A percentile compares a stretch with the other conserved stretches of the same genome.
Evolutionary conservation across 2,797 vertebrate species (phyloP).

Genomic region (Pantherophis vulpinus): DNA sequence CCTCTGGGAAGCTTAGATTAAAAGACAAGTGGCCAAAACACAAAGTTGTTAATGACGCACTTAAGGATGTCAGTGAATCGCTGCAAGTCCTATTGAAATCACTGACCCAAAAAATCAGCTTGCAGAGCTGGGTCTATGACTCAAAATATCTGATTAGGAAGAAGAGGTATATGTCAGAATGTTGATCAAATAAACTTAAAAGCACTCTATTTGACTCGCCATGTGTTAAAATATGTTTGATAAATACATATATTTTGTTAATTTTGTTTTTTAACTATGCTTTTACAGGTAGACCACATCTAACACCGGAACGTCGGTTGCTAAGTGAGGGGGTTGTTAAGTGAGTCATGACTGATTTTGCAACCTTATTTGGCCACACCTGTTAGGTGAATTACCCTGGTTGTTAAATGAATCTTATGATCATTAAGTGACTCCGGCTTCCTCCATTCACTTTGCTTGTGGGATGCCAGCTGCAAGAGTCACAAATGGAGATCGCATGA

Average conservation of each 20-base stretch:
- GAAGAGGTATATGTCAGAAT: background rate
- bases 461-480: background rate
- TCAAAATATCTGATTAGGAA: background rate
- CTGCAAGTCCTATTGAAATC: background rate
- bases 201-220: background rate
- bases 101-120: background rate
- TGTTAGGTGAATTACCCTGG: background rate
- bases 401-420: background rate
- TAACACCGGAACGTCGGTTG: background rate
- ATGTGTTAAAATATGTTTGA: background rate
- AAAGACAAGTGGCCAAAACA: background rate
- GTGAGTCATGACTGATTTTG: background rate
- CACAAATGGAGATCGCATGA: background rate
- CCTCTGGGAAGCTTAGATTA: constrained; percentile 6
- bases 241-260: background rate
- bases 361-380: background rate
- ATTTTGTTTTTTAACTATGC: background rate
- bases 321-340: background rate
- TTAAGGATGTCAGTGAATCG: background rate
- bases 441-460: background rate
- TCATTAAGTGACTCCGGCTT: no score
- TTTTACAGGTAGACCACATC: background rate
- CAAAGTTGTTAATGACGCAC: background rate
- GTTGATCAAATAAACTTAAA: background rate
- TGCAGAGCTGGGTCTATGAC: background rate